Percentiles rank a stretch among this genome's conserved stretches.
Evolutionary conservation across 92 coral and sea anemone species (phyloP).

Genomic region (Hydrozoanthus gracilis): DNA sequence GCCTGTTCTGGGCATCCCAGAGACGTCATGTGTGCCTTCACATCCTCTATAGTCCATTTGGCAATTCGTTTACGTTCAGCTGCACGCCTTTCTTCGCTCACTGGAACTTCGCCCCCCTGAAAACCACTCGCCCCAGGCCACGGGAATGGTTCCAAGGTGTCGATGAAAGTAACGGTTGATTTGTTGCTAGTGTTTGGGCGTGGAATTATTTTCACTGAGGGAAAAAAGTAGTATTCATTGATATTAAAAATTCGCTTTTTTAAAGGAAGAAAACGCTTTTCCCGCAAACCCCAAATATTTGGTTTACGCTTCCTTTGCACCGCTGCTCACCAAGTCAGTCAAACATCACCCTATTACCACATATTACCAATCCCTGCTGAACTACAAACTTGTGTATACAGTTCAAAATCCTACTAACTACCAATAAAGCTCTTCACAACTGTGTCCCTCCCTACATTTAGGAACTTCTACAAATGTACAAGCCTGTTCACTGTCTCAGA

Average conservation of each 20-base stretch:
- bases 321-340: too few species aligned
- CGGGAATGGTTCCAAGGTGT: slow-evolving; percentile 36
- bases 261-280: neutral
- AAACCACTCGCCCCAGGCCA: slow-evolving; percentile 56
- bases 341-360: too few species aligned
- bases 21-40: slow-evolving; percentile 84
- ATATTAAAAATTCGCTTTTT: neutral
- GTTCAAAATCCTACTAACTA: too few species aligned
- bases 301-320: neutral
- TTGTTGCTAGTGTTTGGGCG: slow-evolving; percentile 25
- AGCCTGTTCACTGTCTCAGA: too few species aligned
- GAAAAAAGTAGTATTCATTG: neutral
- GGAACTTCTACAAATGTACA: too few species aligned
- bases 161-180: slow-evolving; percentile 22
- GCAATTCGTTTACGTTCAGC: slow-evolving; percentile 89
- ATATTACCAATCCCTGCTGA: too few species aligned
- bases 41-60: slow-evolving; percentile 93
- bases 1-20: slow-evolving; percentile 96
- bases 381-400: too few species aligned
- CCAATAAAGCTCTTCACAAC: too few species aligned
- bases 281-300: too few species aligned
- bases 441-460: too few species aligned
- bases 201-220: slow-evolving; percentile 6
- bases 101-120: slow-evolving; percentile 62
- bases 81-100: slow-evolving; percentile 78